Conservation (phyloP, 64 coral and sea anemone genomes). For the Pocillopora verrucosa region DNA sequence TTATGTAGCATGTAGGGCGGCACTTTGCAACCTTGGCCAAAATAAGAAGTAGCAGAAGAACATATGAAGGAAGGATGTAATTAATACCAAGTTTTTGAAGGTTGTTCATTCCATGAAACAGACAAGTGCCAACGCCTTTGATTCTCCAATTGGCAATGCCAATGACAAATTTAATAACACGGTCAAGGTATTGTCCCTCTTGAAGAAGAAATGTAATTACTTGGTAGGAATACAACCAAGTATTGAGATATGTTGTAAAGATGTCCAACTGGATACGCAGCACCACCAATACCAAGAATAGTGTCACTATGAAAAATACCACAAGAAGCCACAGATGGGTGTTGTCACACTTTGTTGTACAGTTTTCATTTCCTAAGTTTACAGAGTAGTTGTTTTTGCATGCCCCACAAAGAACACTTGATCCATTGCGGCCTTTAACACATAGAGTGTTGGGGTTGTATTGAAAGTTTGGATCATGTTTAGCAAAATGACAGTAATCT, state of each 20-base stretch:
- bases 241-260: constrained; percentile 72
- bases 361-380: constrained; percentile 65
- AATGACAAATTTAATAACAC: constrained; percentile 37
- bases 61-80: constrained; percentile 60
- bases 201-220: constrained; percentile 40
- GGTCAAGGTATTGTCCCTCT: constrained; percentile 29
- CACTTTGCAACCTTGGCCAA: constrained; percentile 12
- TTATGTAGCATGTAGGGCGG: constrained; percentile 31
- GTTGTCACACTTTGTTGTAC: background rate
- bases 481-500: constrained; percentile 23
- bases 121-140: constrained; percentile 27
- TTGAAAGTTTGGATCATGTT: constrained; percentile 1
- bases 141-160: constrained; percentile 35
- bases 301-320: constrained; percentile 28
- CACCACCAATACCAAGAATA: constrained; percentile 37
- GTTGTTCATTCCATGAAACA: constrained; percentile 50
- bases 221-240: constrained; percentile 79
- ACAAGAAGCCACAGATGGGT: constrained; percentile 29
- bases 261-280: constrained; percentile 56
- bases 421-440: constrained; percentile 32
- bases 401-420: constrained; percentile 57
- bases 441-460: constrained; percentile 43
- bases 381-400: constrained; percentile 61
- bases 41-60: constrained; percentile 50
- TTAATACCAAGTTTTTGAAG: constrained; percentile 67